Evolutionary conservation across 2,888 invertebrate species (phyloP).

Genomic region (Daptonema setosum): DNA sequence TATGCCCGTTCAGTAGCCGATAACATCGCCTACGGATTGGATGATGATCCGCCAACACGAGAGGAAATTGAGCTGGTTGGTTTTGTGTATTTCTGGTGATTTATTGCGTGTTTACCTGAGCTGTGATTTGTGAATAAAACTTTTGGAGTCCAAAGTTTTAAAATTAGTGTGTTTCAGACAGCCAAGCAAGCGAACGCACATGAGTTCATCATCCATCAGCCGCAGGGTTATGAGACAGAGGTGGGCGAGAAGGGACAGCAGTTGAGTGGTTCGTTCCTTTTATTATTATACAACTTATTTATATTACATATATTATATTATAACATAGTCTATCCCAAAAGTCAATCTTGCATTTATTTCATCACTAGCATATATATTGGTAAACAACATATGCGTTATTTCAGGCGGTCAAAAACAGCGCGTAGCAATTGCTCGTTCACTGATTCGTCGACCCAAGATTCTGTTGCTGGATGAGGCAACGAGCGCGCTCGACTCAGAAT

Average conservation of each 20-base stretch:
- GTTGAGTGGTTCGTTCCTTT: conserved; percentile 25
- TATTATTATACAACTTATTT: no score
- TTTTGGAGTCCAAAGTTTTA: no score
- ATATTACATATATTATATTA: no score
- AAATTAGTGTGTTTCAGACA: no score
- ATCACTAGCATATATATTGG: no score
- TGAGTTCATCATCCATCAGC: conserved; percentile 28
- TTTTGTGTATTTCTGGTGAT: no score
- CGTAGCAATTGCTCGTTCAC: conserved; percentile 29
- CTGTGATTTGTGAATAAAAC: no score
- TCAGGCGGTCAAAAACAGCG: conserved; percentile 28
- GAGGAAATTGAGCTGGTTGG: conserved; percentile 12
- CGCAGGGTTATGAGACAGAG: conserved; percentile 29
- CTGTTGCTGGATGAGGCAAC: conserved; percentile 4
- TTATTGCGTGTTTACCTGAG: no score
- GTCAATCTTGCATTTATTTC: no score
- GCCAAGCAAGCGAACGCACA: conserved; percentile 31
- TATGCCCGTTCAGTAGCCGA: conserved; percentile 29
- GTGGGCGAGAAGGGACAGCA: conserved; percentile 32
- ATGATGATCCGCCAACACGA: background rate
- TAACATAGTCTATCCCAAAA: no score
- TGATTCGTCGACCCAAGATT: conserved; percentile 16
- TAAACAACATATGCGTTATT: no score
- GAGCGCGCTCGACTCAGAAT: conserved; percentile 1
- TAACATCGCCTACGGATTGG: conserved; percentile 21